Percentiles rank a stretch among this genome's conserved stretches.
Conservation (phyloP, 2,113 vertebrate genomes). For the Poeciliopsis prolifica region DNA sequence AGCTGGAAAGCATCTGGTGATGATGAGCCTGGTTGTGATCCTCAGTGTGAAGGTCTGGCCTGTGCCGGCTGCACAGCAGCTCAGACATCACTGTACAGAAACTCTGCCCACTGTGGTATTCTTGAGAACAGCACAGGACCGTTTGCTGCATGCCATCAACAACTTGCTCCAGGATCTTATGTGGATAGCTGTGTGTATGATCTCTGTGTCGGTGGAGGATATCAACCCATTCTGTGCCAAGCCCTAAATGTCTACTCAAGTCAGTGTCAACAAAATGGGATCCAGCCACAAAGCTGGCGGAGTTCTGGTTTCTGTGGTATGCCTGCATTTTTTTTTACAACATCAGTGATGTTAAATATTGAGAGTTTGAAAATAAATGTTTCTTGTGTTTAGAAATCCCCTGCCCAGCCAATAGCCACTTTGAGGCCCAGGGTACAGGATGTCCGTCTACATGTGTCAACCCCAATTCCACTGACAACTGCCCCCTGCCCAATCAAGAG, state of each 20-base stretch:
- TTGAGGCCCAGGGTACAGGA: constrained; percentile 61
- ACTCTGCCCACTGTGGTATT: constrained; percentile 54
- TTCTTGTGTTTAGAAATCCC: constrained; percentile 49
- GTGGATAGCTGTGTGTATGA: constrained; percentile 67
- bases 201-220: constrained; percentile 61
- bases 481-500: constrained; percentile 56
- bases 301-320: constrained; percentile 67
- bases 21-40: constrained; percentile 17
- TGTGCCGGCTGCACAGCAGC: constrained; percentile 42
- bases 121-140: constrained; percentile 57
- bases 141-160: constrained; percentile 58
- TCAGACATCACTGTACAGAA: constrained; percentile 44
- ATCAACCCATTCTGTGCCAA: constrained; percentile 67
- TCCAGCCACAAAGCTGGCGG: constrained; percentile 63
- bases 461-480: constrained; percentile 52
- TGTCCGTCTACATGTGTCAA: constrained; percentile 70
- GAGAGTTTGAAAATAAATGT: rapidly evolving
- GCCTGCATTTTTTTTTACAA: not conserved
- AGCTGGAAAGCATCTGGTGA: constrained; percentile 58
- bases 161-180: constrained; percentile 33
- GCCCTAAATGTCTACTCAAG: constrained; percentile 59
- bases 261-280: constrained; percentile 62
- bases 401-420: constrained; percentile 75
- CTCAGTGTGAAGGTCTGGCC: constrained; percentile 36
- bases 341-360: not conserved